Base-by-base conservation (phyloP, 2,797 vertebrate species). In the Xenopus petersii region DNA sequence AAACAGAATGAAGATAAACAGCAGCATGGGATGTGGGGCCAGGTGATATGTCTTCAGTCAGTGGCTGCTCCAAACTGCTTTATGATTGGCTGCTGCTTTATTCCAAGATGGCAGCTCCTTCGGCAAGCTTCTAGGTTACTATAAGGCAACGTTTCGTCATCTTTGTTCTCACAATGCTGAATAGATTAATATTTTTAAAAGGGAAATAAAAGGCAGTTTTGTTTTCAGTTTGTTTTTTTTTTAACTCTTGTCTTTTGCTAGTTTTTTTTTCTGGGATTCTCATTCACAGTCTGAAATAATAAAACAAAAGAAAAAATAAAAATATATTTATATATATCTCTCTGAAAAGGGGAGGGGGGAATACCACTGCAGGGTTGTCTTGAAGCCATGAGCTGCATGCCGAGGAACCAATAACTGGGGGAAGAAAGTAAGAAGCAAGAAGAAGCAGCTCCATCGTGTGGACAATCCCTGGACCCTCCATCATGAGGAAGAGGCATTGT, bases 201-300 rank as follows among this genome's bases (percentile, higher is more conserved):
- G 61, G 51, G 71, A 70, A 65, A 46, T 17, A 60, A 73, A 79
- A 79, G 76, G 76, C 76, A 79, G 76, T 70, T 56, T 71, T 58
- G 36, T 42, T 42, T 42, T 42, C 36, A 42, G 36, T 42, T 36
- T 70, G 71, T 70, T 65, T 64, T 66, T 75, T 56, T 65, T 17
- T 36, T 49, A 26, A 42, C 62, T 61, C 12, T 8, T 36, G 60
- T 33, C 30, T 63, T 60, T 60, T 60, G 15, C 11, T 76, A 51
- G 10, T 74, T 69, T 58, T 60, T 63, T 74, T 66, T 77, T 69
- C 59, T 7, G 36, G 36, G 54, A 42, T 69, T 77, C 42, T 78
- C 61, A 74, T 79, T 79, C 76, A 79, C 71, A 79, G 76, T 79
- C 76, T 79, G 71, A 74, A 79, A 79, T 66, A 70, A 79, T 64